Base-by-base conservation (phyloP, 2,113 vertebrate species). In the Stegastes partitus region DNA sequence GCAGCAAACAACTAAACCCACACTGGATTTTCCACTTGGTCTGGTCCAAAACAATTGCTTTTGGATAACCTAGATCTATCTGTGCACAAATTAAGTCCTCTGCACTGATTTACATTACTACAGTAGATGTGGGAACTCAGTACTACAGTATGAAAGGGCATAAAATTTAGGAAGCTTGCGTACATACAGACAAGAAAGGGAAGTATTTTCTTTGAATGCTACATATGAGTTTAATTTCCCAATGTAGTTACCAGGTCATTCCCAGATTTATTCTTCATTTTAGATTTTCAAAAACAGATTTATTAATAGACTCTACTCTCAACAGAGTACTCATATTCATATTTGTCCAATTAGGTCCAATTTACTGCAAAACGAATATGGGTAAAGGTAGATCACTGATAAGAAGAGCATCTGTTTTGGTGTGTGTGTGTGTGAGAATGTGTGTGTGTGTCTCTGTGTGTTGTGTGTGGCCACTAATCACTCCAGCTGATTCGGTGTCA, bases 21-120 rank as follows among this genome's bases (percentile, higher is more conserved):
- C 67, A 63, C 57, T 74, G 88, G 91, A 91, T 91, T 92, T 92
- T 92, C 86, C 90, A 87, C 90, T 92, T 84, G 89, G 89, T 92
- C 86, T 75, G 84, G 77, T 85, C 79, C 75, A 70, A 91, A 92
- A 93, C 91, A 92, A 93, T 92, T 92, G 90, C 91, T 91, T 86
- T 91, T 87, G 89, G 85, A 92, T 89, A 92, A 90, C 89, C 88
- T 90, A 80, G 79, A 91, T 91, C 79, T 82, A 82, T 68, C 57
- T 26, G 63, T 39, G 69, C 77, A 85, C 91, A 88, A 79, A 86
- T 87, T 54, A 87, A 89, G 83, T 86, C 81, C 84, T 66, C 56
- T 55, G 64, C 77, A 18, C 74, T 65, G 81, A 86, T 80, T 84
- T 87, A 75, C 62, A 77, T 34, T 22, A 57, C 65, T 65, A 53